Evolutionary conservation across 2,797 vertebrate species (phyloP).

Genomic region (Cercopithecus diana): DNA sequence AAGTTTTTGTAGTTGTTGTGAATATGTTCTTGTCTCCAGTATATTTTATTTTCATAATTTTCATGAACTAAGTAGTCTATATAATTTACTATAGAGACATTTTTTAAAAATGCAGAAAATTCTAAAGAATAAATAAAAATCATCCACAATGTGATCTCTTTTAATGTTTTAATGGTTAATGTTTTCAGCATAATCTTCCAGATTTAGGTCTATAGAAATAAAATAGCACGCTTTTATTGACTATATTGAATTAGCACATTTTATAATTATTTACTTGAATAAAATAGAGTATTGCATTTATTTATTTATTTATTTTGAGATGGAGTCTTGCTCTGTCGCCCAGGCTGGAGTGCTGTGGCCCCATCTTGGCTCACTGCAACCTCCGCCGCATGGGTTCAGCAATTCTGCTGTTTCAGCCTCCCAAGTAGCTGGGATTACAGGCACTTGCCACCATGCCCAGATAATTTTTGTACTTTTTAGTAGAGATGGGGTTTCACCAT

Average conservation of each 20-base stretch:
- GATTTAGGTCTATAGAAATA: background rate
- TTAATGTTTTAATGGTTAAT: background rate
- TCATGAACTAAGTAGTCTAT: background rate
- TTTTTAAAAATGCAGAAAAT: background rate
- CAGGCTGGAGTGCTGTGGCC: background rate
- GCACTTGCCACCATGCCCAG: fast-evolving
- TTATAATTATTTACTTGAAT: background rate
- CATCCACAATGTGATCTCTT: background rate
- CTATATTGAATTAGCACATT: background rate
- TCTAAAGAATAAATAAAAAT: background rate
- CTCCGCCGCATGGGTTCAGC: fast-evolving
- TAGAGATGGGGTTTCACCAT: background rate
- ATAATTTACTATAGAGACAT: background rate
- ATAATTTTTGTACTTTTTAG: background rate
- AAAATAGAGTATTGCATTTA: background rate
- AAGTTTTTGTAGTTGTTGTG: background rate
- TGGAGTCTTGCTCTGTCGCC: background rate
- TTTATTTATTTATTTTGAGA: too few relatives aligned
- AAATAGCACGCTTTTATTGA: background rate
- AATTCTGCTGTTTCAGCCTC: background rate
- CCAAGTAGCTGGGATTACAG: background rate
- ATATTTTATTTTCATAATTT: background rate
- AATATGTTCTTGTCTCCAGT: background rate
- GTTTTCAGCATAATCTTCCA: background rate
- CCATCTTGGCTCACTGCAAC: background rate